Base-by-base conservation (phyloP, 2,888 invertebrate genomes). In the Drosophila birchii region DNA sequence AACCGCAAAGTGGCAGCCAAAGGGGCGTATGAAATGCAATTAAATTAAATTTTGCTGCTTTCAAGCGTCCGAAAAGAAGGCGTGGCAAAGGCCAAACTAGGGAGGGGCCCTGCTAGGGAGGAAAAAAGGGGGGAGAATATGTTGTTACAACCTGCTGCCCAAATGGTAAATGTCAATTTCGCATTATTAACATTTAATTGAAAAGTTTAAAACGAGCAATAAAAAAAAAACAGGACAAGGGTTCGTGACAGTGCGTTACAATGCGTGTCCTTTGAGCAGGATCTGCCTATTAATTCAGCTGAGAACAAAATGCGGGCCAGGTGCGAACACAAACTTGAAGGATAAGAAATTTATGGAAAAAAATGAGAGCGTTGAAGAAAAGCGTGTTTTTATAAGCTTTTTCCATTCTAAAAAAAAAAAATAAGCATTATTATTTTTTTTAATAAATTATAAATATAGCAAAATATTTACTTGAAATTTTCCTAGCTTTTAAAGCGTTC, bases 21-120 rank as follows among this genome's bases (percentile, higher is more conserved):
- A 88, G 84, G 86, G 86, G 86, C 88, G 88, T 82, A 86, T 88
- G 85, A 82, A 88, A 88, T 86, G 85, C 86, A 86, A 86, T 86
- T 86, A 87, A 85, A 87, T 85, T 85, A 85, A 85, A 87, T 85
- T 85, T 85, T 85, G 84, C 85, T 85, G 82, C 79, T 85, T 87
- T 29, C 82, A 75, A 81, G 80, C 76, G 78, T 72, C 64, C 67
- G 78, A 45, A 45, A 53, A 16, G 23, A 64, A 53, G 54, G 53
- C 51, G 62, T 41, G 61, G 5, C 43, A 57, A 43, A 20, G 49
- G 34, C 44, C 41, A 32, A 51, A 32, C 44, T 0, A 12, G 29
- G 43, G 34, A 20, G 45, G 43, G 38, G 23, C 26, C 26, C n/a
- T 18, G 23, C 23, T 12, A n/a, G 11, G 29, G 23, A 39, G 20